These are phyloP conservation scores for Sphaeramia orbicularis DNA, from an alignment of 2,797 vertebrate genomes.

Conservation along the genomic window DNA sequence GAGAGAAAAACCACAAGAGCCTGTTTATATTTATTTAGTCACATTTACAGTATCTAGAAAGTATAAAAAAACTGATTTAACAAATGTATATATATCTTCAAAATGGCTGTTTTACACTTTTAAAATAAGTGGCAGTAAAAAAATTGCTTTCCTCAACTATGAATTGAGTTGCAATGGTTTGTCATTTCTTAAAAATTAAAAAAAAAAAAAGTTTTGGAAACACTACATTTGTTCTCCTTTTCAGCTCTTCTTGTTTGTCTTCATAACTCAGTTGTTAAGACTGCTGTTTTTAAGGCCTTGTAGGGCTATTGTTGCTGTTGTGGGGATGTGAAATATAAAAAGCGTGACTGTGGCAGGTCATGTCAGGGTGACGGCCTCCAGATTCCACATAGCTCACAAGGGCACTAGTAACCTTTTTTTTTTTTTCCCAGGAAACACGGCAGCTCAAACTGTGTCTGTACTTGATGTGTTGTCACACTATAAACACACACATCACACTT, in stretches of 20 bases:
- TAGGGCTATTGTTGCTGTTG: conserved; percentile 28
- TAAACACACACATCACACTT: conserved; percentile 24
- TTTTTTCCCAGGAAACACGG: conserved; percentile 7
- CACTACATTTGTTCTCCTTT: no score
- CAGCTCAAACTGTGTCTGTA: conserved; percentile 6
- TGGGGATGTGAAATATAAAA: conserved; percentile 23
- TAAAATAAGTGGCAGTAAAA: no score
- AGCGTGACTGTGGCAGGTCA: conserved; percentile 21
- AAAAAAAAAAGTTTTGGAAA: no score
- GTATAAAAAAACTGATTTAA: no score
- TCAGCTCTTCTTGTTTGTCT: conserved; percentile 14
- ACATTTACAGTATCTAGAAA: no score
- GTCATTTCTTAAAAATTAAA: no score
- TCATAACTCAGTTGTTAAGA: conserved; percentile 32
- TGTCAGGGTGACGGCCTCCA: conserved; percentile 45
- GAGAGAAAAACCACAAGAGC: no score
- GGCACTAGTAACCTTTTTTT: conserved; percentile 7
- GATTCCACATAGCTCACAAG: conserved; percentile 15
- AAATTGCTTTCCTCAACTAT: no score
- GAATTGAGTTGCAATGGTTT: no score
- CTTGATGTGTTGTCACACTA: conserved; percentile 15
- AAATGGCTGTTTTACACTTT: no score
- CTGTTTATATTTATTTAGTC: no score
- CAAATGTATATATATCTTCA: no score
- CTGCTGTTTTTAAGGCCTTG: conserved; percentile 30